Evolutionary conservation across 2,797 vertebrate species (phyloP).

Genomic region (Spinus pinus): DNA sequence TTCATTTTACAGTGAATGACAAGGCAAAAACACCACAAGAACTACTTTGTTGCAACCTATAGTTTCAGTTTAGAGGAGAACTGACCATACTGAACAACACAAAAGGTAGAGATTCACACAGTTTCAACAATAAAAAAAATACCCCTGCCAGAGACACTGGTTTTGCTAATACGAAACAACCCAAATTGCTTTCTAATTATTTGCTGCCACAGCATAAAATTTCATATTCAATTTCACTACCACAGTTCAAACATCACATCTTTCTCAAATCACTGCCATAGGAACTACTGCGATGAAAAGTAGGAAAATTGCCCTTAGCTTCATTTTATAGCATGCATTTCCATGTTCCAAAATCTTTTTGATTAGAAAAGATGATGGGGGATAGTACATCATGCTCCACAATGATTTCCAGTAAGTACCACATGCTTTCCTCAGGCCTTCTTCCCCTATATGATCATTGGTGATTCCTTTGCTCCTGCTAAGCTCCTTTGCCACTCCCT

Average conservation of each 20-base stretch:
- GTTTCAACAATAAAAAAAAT: background rate
- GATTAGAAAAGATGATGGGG: background rate
- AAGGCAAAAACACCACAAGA: background rate
- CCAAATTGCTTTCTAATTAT: background rate
- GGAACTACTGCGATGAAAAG: background rate
- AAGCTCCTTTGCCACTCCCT: background rate
- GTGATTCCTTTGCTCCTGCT: background rate
- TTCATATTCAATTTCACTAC: background rate
- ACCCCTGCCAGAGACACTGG: background rate
- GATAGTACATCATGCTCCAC: background rate
- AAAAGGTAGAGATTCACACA: background rate
- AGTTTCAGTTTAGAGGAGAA: background rate
- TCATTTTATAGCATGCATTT: background rate
- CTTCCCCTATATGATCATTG: rapidly evolving
- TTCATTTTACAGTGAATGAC: background rate
- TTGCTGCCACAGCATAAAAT: background rate
- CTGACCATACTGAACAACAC: background rate
- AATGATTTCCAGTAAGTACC: background rate
- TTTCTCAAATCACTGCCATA: background rate
- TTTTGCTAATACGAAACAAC: background rate
- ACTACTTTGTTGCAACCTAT: background rate
- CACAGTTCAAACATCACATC: background rate
- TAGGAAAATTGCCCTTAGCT: background rate
- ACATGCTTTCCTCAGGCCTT: background rate
- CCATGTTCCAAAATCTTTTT: background rate